Conservation (phyloP, 2,888 invertebrate species). For the Caenorhabditis imperialis region DNA sequence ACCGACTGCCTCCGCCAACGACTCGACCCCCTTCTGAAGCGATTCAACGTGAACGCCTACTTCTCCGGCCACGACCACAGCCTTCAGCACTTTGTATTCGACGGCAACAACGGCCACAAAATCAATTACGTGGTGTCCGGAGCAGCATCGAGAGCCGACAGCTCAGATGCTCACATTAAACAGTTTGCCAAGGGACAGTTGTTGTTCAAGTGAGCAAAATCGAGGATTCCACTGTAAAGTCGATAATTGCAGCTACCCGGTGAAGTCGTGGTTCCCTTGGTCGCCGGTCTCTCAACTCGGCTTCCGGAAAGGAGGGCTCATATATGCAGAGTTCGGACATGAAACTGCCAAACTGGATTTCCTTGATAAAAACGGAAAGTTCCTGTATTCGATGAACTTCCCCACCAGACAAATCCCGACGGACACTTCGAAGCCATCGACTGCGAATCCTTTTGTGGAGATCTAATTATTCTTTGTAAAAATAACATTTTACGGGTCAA, state of each 20-base stretch:
- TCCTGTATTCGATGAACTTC: constrained; percentile 22
- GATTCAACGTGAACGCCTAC: constrained; percentile 80
- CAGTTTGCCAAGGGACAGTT: constrained; percentile 44
- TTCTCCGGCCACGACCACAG: constrained; percentile 81
- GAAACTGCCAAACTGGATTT: constrained; percentile 31
- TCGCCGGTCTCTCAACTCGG: constrained; percentile 75
- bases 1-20: constrained; percentile 79
- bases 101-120: constrained; percentile 61
- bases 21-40: constrained; percentile 79
- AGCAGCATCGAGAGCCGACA: constrained; percentile 79
- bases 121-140: constrained; percentile 80
- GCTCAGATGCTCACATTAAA: constrained; percentile 75
- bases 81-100: constrained; percentile 70
- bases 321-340: constrained; percentile 65
- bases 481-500: too few relatives aligned
- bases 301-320: constrained; percentile 78
- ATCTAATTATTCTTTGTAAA: too few relatives aligned
- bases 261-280: constrained; percentile 53
- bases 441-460: constrained; percentile 23
- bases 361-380: constrained; percentile 45
- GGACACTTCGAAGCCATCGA: constrained; percentile 2
- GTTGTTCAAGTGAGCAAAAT: constrained; percentile 51
- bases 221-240: neutral
- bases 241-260: constrained; percentile 75
- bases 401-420: constrained; percentile 22